Base-by-base conservation (phyloP, 2,113 vertebrate genomes). In the Corythoichthys intestinalis region DNA sequence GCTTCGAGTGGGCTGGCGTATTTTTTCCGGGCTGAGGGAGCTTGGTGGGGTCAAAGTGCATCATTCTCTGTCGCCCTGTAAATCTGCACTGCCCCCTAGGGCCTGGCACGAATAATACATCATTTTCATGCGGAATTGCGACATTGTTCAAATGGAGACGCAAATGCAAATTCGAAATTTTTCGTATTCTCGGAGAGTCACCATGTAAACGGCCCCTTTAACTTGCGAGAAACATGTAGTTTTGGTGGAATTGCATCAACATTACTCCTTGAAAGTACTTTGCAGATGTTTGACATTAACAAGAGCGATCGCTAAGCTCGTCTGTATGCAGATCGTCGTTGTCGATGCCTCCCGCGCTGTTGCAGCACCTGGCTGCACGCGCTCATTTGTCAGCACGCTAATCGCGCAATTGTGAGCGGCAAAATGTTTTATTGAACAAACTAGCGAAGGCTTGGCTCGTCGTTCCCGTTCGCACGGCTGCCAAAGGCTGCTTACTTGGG, bases 281-380 rank as follows among this genome's bases (percentile, higher is more conserved):
- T 53, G 50, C 17, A 8, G n/a, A 53, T 53, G 50, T 53, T 53
- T 53, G 50, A 53, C 4, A 4, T 20, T 17, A 53, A 2, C 4
- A n/a, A n/a, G 50, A 53, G n/a, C n/a, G 2, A 53, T 7, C 17
- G 17, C 8, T 6, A n/a, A 60, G 58, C 65, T 71, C 69, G 66
- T 85, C 64, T 64, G 3, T 41, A 13, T 70, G 58, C 41, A 12
- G 46, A 53, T 47, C 65, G 34, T 37, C 49, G 37, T 58, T 50
- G 65, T 57, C 58, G 44, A 69, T 35, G 46, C 65, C 41, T 47
- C 68, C 57, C 48, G 60, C 59, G 38, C 62, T 67, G 52, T 68
- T 69, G 60, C 41, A 61, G 75, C 58, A 66, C 52, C 20, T 66
- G 65, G 48, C 53, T 75, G 1, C 61, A 15, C 38, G 13, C 58